Conservation (phyloP, 2,888 invertebrate species). For the Drosophila limbata region DNA sequence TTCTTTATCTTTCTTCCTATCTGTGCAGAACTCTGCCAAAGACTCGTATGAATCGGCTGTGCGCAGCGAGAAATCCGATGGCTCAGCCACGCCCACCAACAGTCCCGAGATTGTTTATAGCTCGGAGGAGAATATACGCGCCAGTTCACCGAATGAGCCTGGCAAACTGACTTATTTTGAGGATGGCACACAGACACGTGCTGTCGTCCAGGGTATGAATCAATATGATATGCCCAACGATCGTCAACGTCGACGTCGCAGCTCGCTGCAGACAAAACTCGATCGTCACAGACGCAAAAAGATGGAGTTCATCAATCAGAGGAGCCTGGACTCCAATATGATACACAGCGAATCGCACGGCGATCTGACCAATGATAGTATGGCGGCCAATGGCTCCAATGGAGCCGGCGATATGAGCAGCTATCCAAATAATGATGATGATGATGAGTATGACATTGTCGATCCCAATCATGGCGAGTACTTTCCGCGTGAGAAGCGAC, state of each 20-base stretch:
- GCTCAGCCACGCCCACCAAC: conserved; percentile 71
- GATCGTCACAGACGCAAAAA: conserved; percentile 85
- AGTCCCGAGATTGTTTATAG: conserved; percentile 81
- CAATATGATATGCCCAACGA: conserved; percentile 79
- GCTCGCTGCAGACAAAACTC: conserved; percentile 84
- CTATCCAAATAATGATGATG: conserved; percentile 59
- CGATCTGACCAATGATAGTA: conserved; percentile 73
- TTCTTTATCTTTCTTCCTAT: neutral
- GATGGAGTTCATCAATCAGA: conserved; percentile 79
- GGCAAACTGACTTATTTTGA: conserved; percentile 82
- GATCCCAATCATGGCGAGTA: conserved; percentile 78
- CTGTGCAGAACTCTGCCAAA: conserved; percentile 78
- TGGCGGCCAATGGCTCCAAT: conserved; percentile 64
- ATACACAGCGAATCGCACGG: conserved; percentile 64
- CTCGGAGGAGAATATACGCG: conserved; percentile 82
- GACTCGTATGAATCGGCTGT: conserved; percentile 85
- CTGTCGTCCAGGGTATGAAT: conserved; percentile 73
- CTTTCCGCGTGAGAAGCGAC: conserved; percentile 88
- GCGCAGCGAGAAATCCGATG: conserved; percentile 84
- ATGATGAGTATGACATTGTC: conserved; percentile 71
- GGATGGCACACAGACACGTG: conserved; percentile 76
- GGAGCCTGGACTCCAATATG: conserved; percentile 69
- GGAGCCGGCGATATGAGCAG: conserved; percentile 63
- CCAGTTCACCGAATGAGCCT: conserved; percentile 83
- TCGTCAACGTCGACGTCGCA: conserved; percentile 84